A percentile compares a stretch with the other conserved stretches of the same genome.
These are phyloP conservation scores for Abrostola triplasia DNA, from an alignment of 2,888 invertebrate genomes.

Conservation along the genomic window DNA sequence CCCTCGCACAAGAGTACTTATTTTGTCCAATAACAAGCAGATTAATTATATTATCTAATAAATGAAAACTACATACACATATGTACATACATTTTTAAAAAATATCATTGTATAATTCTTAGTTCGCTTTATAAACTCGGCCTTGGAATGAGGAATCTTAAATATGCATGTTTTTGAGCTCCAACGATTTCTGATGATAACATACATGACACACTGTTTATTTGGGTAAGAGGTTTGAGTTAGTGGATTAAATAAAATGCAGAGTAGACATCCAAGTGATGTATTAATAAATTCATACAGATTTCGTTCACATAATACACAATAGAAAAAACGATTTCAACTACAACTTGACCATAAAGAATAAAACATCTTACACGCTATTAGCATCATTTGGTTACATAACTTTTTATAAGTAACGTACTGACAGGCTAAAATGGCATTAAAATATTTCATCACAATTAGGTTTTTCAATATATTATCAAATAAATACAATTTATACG, in stretches of 20 bases:
- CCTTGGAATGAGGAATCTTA: too few species aligned
- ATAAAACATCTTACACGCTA: slow-evolving; percentile 83
- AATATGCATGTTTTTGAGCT: too few species aligned
- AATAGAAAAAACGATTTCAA: slow-evolving; percentile 82
- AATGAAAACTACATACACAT: too few species aligned
- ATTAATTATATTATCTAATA: too few species aligned
- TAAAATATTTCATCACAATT: slow-evolving; percentile 85
- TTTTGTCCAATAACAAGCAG: too few species aligned
- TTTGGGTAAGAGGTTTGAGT: too few species aligned
- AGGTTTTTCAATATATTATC: slow-evolving; percentile 74
- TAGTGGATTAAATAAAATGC: slow-evolving; percentile 51
- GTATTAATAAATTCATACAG: slow-evolving; percentile 86
- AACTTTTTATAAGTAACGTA: slow-evolving; percentile 82
- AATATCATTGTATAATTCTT: too few species aligned
- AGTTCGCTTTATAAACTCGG: too few species aligned
- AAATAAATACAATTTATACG: slow-evolving; percentile 71
- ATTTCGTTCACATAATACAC: slow-evolving; percentile 83
- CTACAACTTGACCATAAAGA: slow-evolving; percentile 78
- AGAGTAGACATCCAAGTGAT: slow-evolving; percentile 82
- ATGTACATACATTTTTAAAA: too few species aligned
- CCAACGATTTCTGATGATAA: too few species aligned
- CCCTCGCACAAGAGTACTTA: too few species aligned
- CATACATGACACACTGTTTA: too few species aligned
- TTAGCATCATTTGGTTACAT: slow-evolving; percentile 87
- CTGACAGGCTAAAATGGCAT: slow-evolving; percentile 86